Base-by-base conservation (phyloP, 2,113 vertebrate genomes). In the Panthera leo region DNA sequence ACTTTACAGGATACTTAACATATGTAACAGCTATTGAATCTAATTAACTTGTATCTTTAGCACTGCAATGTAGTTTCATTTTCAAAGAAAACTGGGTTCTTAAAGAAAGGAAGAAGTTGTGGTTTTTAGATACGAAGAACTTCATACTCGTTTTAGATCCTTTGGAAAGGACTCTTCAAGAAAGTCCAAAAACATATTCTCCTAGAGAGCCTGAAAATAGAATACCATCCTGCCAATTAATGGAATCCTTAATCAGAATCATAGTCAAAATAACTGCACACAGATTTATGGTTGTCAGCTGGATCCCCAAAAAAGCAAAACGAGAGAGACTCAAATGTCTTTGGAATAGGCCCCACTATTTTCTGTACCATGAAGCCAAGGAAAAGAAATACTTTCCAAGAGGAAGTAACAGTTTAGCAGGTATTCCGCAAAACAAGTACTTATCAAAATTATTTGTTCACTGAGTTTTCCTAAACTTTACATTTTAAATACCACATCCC, bases 301-400 rank as follows among this genome's bases (percentile, higher is more conserved):
- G 39, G 21, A 96, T 85, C 8, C 36, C 75, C 73, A 55, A 53
- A 45, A 67, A 75, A 63, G 14, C 15, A 92, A 23, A 94, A 67
- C 36, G 55, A n/a, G 78, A 84, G 55, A 63, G 89, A 79, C 0
- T 7, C 48, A 83, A 80, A 65, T 34, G 19, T 85, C 12, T 34
- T 39, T 91, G 78, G n/a, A 94, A 88, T 45, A 79, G 13, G 73
- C 13, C 34, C 45, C 88, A 78, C 13, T 85, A 31, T 71, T 88
- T 97, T 76, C 84, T 73, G 80, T 71, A 92, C 25, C 21, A 12
- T 84, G 6, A 97, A 90, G 53, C 9, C 9, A 94, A 88, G 85
- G 51, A 93, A 1, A 80, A 23, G 16, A 94, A 94, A 91, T 3
- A 86, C 42, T n/a, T 96, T 85, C 16, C 19, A 76, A 73, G 67